A percentile compares a stretch with the other conserved stretches of the same genome.
phyloP scores from a whole-genome alignment of 2,113 vertebrate genomes.

The Ciconia maguari region DNA sequence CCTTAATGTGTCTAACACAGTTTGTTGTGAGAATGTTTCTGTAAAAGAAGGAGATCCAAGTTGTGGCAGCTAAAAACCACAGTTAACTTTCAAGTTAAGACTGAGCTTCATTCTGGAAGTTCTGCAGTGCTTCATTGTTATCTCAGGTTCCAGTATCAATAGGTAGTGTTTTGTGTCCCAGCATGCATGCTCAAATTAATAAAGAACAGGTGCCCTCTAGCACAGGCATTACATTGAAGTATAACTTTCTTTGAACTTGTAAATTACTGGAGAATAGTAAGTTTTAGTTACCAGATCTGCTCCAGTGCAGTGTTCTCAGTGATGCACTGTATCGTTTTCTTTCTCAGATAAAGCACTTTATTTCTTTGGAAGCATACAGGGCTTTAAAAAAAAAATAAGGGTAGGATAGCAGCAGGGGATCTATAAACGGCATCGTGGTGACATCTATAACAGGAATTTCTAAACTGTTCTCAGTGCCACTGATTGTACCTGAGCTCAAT shows the following conservation, averaged over 20 bases:
- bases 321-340: neutral
- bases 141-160: neutral
- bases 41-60: neutral
- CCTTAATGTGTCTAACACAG: neutral
- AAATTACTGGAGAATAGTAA: neutral
- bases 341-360: neutral
- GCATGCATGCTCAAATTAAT: neutral
- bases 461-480: neutral
- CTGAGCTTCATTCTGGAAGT: neutral
- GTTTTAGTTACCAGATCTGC: neutral
- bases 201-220: neutral
- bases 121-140: neutral
- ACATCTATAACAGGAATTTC: neutral
- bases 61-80: neutral
- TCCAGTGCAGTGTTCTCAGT: neutral
- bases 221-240: neutral
- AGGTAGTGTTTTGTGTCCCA: neutral
- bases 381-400: neutral
- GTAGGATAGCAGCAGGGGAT: neutral
- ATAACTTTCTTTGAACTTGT: neutral
- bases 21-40: neutral
- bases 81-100: neutral
- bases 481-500: neutral
- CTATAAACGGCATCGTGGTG: neutral
- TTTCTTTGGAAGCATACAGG: neutral